Conservation (phyloP, 2,888 invertebrate species). For the Magallana nippona region DNA sequence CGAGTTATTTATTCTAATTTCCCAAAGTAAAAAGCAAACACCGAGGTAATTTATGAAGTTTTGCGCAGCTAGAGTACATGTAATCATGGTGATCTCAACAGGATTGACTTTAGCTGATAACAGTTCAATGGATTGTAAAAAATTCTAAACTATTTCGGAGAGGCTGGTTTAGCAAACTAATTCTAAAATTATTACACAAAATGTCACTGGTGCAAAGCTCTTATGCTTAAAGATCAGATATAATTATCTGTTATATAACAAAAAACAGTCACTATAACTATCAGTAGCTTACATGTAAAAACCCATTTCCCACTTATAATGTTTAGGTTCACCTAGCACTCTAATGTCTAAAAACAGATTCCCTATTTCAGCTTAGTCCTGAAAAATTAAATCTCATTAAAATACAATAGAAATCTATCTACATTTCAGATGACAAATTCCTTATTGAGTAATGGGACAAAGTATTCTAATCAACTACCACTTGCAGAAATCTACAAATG, state of each 20-base stretch:
- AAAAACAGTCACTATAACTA: not conserved
- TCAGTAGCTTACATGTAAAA: not conserved
- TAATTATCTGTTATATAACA: too few species aligned
- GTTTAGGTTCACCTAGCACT: not conserved
- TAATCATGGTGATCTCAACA: not conserved
- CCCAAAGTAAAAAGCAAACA: constrained; percentile 6
- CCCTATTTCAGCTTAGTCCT: not conserved
- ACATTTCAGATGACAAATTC: not conserved
- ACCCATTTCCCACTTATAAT: too few species aligned
- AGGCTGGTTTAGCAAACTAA: too few species aligned
- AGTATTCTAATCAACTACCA: constrained; percentile 9
- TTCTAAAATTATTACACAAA: too few species aligned
- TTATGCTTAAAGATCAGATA: too few species aligned
- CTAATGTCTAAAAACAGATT: not conserved
- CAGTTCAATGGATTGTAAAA: not conserved
- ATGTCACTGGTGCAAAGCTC: too few species aligned
- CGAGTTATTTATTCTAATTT: constrained; percentile 14
- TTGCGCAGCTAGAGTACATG: not conserved
- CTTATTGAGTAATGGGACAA: not conserved
- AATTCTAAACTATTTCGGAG: too few species aligned
- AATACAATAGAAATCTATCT: not conserved
- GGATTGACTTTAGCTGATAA: not conserved
- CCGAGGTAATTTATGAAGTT: not conserved
- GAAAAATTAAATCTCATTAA: constrained; percentile 1
- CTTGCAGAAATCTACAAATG: constrained; percentile 3